phyloP scores from a whole-genome alignment of 2,797 vertebrate species.

The Pangasius mekongensis region DNA sequence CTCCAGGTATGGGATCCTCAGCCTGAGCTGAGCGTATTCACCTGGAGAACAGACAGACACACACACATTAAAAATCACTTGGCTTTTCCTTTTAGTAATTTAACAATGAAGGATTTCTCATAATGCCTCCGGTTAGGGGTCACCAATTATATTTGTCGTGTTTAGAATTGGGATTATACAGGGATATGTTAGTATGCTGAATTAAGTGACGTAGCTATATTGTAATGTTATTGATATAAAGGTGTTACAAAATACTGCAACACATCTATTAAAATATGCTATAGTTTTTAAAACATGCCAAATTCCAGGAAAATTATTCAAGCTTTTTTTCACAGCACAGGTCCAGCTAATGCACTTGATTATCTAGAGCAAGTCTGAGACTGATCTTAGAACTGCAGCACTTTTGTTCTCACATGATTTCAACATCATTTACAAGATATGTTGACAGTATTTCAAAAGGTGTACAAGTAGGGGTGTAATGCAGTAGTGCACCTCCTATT shows the following conservation, averaged over 20 bases:
- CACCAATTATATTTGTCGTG: background rate
- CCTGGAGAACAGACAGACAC: constrained; percentile 70
- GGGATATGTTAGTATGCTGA: background rate
- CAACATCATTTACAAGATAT: background rate
- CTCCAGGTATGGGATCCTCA: constrained; percentile 90
- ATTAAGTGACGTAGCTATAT: background rate
- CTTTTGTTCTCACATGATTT: background rate
- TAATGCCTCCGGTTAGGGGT: background rate
- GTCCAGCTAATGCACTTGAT: background rate
- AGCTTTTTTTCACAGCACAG: background rate
- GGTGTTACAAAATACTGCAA: background rate
- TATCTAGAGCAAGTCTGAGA: background rate
- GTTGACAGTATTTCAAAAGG: background rate
- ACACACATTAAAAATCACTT: background rate
- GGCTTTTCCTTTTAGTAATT: background rate
- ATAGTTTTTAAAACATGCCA: background rate
- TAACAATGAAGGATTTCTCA: background rate
- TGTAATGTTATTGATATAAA: background rate
- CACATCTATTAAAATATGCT: background rate
- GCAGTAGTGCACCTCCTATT: background rate
- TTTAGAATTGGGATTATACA: background rate
- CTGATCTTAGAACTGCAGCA: background rate
- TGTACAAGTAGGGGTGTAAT: background rate
- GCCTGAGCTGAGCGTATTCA: constrained; percentile 89
- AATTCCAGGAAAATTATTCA: background rate